Evolutionary conservation across 2,113 vertebrate genomes (phyloP).

Genomic region (Carlito syrichta): DNA sequence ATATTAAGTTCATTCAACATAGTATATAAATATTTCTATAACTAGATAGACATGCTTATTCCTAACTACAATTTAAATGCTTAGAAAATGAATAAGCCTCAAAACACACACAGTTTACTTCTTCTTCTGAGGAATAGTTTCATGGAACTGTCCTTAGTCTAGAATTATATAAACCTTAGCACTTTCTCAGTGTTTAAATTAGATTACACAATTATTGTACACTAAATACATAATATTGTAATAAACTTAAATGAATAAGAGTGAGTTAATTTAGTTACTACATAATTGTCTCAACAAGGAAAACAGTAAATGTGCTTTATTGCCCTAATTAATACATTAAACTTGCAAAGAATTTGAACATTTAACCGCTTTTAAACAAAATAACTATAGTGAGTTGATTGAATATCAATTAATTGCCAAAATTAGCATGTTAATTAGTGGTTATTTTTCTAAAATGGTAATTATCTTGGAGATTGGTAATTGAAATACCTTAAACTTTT

Average conservation of each 20-base stretch:
- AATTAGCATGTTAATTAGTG: slow-evolving; percentile 80
- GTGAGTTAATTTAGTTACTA: slow-evolving; percentile 67
- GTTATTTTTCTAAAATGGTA: slow-evolving; percentile 75
- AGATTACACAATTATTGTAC: slow-evolving; percentile 71
- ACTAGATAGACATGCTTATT: neutral
- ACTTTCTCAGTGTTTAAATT: slow-evolving; percentile 75
- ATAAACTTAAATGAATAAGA: slow-evolving; percentile 72
- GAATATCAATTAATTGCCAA: slow-evolving; percentile 78
- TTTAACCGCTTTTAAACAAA: slow-evolving; percentile 75
- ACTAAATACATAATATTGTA: slow-evolving; percentile 64
- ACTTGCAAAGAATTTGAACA: slow-evolving; percentile 67
- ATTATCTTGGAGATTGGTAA: slow-evolving; percentile 74
- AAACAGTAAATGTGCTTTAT: slow-evolving; percentile 69
- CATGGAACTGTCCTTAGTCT: neutral
- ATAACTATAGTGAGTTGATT: slow-evolving; percentile 70
- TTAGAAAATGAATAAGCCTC: neutral
- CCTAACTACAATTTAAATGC: neutral
- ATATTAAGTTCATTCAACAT: neutral
- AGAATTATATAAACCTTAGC: slow-evolving; percentile 19
- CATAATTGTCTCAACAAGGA: slow-evolving; percentile 70
- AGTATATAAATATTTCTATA: neutral
- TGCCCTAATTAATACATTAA: slow-evolving; percentile 73
- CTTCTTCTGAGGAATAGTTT: neutral
- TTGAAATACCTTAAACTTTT: slow-evolving; percentile 73
- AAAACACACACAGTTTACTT: neutral